These are phyloP conservation scores for Conus canariensis DNA, from an alignment of 2,888 invertebrate genomes.

Conservation along the genomic window DNA sequence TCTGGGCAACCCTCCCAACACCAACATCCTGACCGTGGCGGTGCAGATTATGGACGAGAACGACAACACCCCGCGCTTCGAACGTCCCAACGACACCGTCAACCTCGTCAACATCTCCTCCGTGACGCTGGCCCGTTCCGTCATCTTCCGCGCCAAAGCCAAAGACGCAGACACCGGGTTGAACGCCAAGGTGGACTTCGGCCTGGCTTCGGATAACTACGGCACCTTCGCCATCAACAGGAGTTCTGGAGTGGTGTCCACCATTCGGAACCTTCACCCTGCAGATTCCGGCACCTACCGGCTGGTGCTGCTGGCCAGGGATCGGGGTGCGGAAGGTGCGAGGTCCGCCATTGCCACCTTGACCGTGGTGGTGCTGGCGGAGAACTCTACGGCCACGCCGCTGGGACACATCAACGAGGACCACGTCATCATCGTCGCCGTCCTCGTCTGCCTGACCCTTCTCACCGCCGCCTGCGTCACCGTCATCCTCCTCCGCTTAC, in stretches of 20 bases:
- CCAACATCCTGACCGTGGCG: slow-evolving; percentile 55
- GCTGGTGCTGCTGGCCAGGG: slow-evolving; percentile 62
- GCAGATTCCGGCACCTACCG: slow-evolving; percentile 59
- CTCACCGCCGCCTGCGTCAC: slow-evolving; percentile 66
- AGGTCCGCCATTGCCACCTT: slow-evolving; percentile 53
- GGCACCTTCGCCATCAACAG: slow-evolving; percentile 45
- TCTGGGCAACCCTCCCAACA: slow-evolving; percentile 60
- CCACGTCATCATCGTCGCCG: slow-evolving; percentile 62
- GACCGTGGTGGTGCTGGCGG: slow-evolving; percentile 57
- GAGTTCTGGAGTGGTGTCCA: slow-evolving; percentile 43
- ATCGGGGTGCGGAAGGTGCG: slow-evolving; percentile 59
- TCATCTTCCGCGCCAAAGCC: slow-evolving; percentile 66
- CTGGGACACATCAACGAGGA: slow-evolving; percentile 47
- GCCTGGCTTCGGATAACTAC: slow-evolving; percentile 39
- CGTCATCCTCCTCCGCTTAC: slow-evolving; percentile 65
- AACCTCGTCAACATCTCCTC: slow-evolving; percentile 60
- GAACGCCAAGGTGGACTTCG: slow-evolving; percentile 47
- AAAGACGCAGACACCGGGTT: slow-evolving; percentile 65
- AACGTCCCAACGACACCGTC: slow-evolving; percentile 65
- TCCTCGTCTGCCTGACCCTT: slow-evolving; percentile 65
- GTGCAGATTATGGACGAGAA: slow-evolving; percentile 69
- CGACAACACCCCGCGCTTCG: slow-evolving; percentile 69
- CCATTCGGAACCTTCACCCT: slow-evolving; percentile 35
- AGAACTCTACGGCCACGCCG: slow-evolving; percentile 55
- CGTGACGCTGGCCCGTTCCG: slow-evolving; percentile 57